phyloP scores from a whole-genome alignment of 2,888 invertebrate genomes.

The Caradrina kadenii region DNA sequence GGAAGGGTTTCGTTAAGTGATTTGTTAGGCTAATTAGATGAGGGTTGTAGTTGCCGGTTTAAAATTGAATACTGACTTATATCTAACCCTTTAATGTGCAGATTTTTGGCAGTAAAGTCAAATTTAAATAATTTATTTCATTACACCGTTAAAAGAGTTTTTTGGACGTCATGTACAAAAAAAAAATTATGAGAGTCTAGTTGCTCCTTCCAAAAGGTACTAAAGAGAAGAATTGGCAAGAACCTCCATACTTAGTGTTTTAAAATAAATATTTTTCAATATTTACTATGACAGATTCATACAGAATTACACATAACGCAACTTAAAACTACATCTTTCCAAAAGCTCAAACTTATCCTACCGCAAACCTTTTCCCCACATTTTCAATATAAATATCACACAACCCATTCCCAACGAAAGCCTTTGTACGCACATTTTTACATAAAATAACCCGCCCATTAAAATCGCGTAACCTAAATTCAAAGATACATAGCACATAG shows the following conservation, averaged over 20 bases:
- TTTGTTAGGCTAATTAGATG: conserved; percentile 78
- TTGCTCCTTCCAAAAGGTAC: too few relatives aligned
- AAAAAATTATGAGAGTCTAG: too few relatives aligned
- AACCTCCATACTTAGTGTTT: too few relatives aligned
- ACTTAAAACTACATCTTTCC: neutral
- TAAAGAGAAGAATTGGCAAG: too few relatives aligned
- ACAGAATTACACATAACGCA: neutral
- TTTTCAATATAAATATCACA: neutral
- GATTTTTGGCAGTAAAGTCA: too few relatives aligned
- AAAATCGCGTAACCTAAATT: conserved; percentile 63
- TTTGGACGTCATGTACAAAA: too few relatives aligned
- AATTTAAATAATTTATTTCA: too few relatives aligned
- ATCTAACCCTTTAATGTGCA: neutral
- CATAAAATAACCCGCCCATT: conserved; percentile 35
- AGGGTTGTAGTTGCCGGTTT: conserved; percentile 49
- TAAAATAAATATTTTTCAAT: too few relatives aligned
- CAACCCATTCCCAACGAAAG: conserved; percentile 1
- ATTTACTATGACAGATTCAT: too few relatives aligned
- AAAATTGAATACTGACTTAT: conserved; percentile 28
- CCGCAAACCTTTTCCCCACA: neutral
- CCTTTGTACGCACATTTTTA: conserved; percentile 38
- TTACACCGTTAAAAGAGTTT: too few relatives aligned
- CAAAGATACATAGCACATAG: conserved; percentile 60
- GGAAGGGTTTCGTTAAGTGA: conserved; percentile 77
- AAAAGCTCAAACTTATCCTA: neutral